Evolutionary conservation across 2,797 vertebrate genomes (phyloP).

Genomic region (Coluber constrictor): DNA sequence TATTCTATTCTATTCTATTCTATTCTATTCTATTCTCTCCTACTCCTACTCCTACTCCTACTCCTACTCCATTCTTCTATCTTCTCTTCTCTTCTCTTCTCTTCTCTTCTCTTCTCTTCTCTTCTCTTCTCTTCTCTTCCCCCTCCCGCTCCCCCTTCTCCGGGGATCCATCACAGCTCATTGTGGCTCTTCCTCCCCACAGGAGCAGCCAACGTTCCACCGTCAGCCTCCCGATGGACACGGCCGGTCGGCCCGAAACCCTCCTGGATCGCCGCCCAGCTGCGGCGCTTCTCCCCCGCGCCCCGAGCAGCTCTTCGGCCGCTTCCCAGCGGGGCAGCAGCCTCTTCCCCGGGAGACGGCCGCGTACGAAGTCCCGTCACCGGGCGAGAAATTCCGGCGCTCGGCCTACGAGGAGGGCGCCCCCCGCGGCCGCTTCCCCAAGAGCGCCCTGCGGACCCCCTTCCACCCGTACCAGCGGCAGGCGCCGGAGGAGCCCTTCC

Average conservation of each 20-base stretch:
- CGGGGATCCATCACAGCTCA: background rate
- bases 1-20: too few relatives aligned
- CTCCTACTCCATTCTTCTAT: too few relatives aligned
- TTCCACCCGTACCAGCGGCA: constrained; percentile 87
- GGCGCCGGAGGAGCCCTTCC: constrained; percentile 75
- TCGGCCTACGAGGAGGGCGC: constrained; percentile 76
- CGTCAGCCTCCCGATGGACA: constrained; percentile 66
- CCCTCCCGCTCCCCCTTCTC: too few relatives aligned
- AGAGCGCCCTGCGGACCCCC: constrained; percentile 62
- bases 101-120: too few relatives aligned
- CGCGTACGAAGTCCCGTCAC: constrained; percentile 56
- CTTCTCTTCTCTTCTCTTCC: too few relatives aligned
- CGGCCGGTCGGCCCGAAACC: constrained; percentile 58
- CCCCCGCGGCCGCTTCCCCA: constrained; percentile 59
- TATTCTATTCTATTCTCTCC: too few relatives aligned
- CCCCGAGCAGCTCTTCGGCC: constrained; percentile 63
- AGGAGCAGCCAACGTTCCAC: constrained; percentile 69
- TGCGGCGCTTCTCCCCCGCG: constrained; percentile 68
- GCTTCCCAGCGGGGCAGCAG: constrained; percentile 49
- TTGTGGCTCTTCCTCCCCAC: background rate
- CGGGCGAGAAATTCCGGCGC: constrained; percentile 69
- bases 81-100: too few relatives aligned
- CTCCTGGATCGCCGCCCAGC: constrained; percentile 72
- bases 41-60: too few relatives aligned
- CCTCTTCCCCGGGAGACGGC: constrained; percentile 39